Evolutionary conservation across 2,113 vertebrate genomes (phyloP).

Genomic region (Microtus pennsylvanicus): DNA sequence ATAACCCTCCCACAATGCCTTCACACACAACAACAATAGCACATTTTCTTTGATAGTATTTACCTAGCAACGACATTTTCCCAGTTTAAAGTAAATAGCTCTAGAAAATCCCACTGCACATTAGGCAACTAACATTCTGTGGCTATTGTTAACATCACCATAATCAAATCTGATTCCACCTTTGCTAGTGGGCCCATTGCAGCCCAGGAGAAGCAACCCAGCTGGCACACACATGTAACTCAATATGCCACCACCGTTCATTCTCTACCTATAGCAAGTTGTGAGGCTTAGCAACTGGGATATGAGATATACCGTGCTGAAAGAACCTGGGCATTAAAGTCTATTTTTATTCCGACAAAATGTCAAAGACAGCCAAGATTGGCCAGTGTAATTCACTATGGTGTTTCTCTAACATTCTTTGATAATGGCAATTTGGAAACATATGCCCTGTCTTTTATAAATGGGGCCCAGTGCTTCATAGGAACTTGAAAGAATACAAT

Average conservation of each 20-base stretch:
- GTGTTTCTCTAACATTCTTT: constrained; percentile 55
- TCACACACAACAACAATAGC: not conserved
- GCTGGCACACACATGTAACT: constrained; percentile 23
- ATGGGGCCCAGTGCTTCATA: not conserved
- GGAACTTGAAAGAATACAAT: not conserved
- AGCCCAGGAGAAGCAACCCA: constrained; percentile 1
- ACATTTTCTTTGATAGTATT: not conserved
- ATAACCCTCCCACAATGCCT: not conserved
- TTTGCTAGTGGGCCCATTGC: not conserved
- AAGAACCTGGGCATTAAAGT: constrained; percentile 15
- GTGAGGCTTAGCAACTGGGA: not conserved
- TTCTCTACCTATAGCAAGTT: not conserved
- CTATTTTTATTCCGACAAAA: constrained; percentile 55
- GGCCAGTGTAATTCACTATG: not conserved
- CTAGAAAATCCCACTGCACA: not conserved
- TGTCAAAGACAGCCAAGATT: not conserved
- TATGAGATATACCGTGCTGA: constrained; percentile 44
- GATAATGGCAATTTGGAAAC: constrained; percentile 59
- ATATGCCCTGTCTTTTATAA: constrained; percentile 22
- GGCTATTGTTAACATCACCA: not conserved
- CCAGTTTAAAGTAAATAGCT: not conserved
- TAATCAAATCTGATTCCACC: constrained; percentile 37
- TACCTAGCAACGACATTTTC: not conserved
- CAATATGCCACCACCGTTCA: not conserved
- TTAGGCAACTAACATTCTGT: not conserved